phyloP scores from a whole-genome alignment of 2,797 vertebrate species.

The Cossypha caffra region DNA sequence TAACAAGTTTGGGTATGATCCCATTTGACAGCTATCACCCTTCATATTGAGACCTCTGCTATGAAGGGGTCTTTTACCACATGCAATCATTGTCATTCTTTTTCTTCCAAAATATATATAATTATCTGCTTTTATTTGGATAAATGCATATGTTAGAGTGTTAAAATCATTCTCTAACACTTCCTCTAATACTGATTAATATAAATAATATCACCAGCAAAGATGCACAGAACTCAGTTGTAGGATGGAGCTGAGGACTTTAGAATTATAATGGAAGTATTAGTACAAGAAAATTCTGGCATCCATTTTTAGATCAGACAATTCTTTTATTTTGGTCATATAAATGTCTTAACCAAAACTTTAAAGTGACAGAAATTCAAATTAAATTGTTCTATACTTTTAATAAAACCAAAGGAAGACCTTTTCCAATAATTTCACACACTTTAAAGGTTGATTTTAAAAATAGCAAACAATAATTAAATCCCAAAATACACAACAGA shows the following conservation, averaged over 20 bases:
- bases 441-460: not conserved
- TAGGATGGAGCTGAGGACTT: not conserved
- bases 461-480: not conserved
- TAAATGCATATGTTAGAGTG: not conserved
- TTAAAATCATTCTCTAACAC: not conserved
- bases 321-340: not conserved
- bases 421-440: not conserved
- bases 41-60: not conserved
- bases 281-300: not conserved
- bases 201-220: not conserved
- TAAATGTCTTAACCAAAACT: not conserved
- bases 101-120: not conserved
- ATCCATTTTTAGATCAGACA: not conserved
- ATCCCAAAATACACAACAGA: fast-evolving
- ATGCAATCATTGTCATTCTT: not conserved
- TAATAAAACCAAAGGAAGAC: not conserved
- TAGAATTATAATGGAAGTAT: not conserved
- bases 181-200: not conserved
- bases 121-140: not conserved
- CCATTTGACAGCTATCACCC: not conserved
- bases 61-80: not conserved
- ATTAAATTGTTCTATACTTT: not conserved
- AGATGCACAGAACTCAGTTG: not conserved
- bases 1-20: not conserved
- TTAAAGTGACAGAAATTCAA: not conserved